Base-by-base conservation (phyloP, 1,140 invertebrate species). In the Nilaparvata lugens region DNA sequence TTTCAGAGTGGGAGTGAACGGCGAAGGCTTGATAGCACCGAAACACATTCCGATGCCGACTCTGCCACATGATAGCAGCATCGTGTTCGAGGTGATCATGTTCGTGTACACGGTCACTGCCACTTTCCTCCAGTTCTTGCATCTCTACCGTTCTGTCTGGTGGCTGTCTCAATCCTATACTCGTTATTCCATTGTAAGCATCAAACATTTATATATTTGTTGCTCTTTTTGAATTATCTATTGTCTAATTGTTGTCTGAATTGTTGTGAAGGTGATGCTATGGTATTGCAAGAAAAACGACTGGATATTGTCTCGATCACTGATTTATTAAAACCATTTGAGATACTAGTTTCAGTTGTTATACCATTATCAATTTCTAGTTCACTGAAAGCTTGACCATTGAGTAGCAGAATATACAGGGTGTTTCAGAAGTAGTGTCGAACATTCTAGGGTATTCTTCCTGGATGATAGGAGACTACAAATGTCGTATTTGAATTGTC, bases 111-210 rank as follows among this genome's bases (percentile, higher is more conserved):
- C 89, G 13, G 74, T 87, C 38, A 80, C 89, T 28, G 84, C 84
- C 25, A 79, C 82, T 14, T 83, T 80, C 52, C 76, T 95, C 18
- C 95, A 98, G 76, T 91, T 97, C 72, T 80, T 98, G 14, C 94
- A 98, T 77, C 78, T 98, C 9, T 98, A 98, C 71, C 84, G 90
- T 62, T 96, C 93, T 31, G 88, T 94, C n/a, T 98, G 93, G 91
- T 98, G 95, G 95, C 73, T 97, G 23, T 91, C 93, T 16, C 85
- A 97, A 68, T 94, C 93, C 2, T 87, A 93, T 71, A 91, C 86
- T 64, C 84, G 83, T 66, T 89, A 92, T 75, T 86, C 88, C 65
- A 84, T 97, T 84, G 93, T 95, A 78, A 76, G 81, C 76, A 57
- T 42, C 53, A 57, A 40, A 31, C 14, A 66, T 64, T 62, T 11